Evolutionary conservation across 1,140 invertebrate genomes (phyloP), one percentile per base, ranked within the genome.

Genomic region (Philotrypesis tridentata): DNA sequence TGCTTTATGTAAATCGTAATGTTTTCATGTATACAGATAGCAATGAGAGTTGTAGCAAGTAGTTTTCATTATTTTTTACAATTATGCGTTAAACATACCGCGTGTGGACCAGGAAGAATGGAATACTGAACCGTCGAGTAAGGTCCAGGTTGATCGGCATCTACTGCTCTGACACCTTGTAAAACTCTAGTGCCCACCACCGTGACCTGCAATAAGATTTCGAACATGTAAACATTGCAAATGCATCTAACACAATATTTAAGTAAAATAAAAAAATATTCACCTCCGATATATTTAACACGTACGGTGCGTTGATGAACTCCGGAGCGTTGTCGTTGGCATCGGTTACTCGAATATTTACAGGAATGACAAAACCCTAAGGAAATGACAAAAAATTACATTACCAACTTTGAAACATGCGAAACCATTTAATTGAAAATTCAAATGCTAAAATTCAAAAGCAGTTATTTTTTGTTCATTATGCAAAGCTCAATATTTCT

Each of bases 331-430:
- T 98, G 90, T 98, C 97, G 89, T 98, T 98, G 25, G 96, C 97
- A 92, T 98, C 97, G 29, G 95, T 97, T n/a, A 98, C 97, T 82
- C 97, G 93, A 67, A 98, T 96, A 87, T 97, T 97, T 29, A 98
- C 95, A 12, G 97, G 97, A 87, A 98, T 97, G 11, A 96, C 94
- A 87, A 97, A 97, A 84, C 95, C 96, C 96, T 97, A n/a, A n/a
- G n/a, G n/a, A n/a, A n/a, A n/a, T n/a, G 88, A 14, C n/a, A 27
- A 9, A 48, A 2, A 31, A 14, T n/a, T n/a, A n/a, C n/a, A n/a
- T n/a, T n/a, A n/a, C n/a, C n/a, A n/a, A n/a, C n/a, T n/a, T n/a
- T n/a, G n/a, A n/a, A n/a, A n/a, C n/a, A n/a, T n/a, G n/a, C n/a
- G n/a, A n/a, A n/a, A n/a, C n/a, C n/a, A n/a, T n/a, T n/a, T n/a